These are phyloP conservation scores for Labeo calbasu DNA, from an alignment of 2,797 vertebrate species.

Conservation along the genomic window DNA sequence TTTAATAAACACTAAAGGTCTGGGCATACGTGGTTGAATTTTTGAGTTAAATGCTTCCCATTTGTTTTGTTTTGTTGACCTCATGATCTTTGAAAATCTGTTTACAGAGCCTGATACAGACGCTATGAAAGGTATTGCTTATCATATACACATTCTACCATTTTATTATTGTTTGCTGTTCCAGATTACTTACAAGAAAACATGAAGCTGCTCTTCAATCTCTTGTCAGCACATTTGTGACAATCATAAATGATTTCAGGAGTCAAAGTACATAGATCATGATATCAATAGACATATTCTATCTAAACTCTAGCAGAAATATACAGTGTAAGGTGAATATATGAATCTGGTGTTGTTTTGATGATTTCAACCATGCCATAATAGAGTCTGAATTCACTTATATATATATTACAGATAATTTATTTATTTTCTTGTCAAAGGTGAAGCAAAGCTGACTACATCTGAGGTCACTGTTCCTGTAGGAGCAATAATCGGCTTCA, in stretches of 20 bases:
- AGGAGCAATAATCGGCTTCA: rapidly evolving
- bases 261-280: no score
- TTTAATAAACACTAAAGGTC: background rate
- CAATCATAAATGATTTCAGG: no score
- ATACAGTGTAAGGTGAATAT: background rate
- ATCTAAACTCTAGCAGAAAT: background rate
- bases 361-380: background rate
- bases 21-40: no score
- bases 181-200: background rate
- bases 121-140: no score
- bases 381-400: background rate
- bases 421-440: background rate
- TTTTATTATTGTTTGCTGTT: background rate
- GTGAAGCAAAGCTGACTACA: background rate
- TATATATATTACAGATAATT: background rate
- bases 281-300: background rate
- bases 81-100: background rate
- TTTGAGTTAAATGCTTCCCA: background rate
- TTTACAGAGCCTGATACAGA: background rate
- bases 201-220: background rate
- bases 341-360: background rate
- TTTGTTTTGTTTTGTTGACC: background rate
- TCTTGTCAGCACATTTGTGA: background rate
- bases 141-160: background rate
- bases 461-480: background rate